Conservation (phyloP, 2,113 vertebrate genomes). For the Ciconia boyciana region DNA sequence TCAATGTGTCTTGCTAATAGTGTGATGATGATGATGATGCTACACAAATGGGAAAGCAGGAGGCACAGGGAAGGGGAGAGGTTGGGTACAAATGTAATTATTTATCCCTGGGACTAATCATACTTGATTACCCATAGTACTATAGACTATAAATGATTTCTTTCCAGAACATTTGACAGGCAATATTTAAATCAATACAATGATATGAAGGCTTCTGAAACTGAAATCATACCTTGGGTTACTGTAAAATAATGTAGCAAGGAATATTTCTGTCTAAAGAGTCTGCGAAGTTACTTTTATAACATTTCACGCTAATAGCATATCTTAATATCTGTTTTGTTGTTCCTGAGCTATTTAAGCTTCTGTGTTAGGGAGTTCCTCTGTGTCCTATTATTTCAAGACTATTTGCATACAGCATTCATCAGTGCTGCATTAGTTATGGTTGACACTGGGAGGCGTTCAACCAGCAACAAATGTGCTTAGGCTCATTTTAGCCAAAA, state of each 20-base stretch:
- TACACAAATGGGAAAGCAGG: background rate
- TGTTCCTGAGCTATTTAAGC: background rate
- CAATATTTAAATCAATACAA: background rate
- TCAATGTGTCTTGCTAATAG: background rate
- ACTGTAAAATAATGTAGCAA: background rate
- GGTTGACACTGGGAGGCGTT: background rate
- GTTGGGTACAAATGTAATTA: background rate
- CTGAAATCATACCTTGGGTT: background rate
- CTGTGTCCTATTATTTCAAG: background rate
- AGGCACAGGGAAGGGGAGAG: background rate
- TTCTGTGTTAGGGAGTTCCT: background rate
- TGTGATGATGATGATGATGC: background rate
- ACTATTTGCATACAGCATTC: background rate
- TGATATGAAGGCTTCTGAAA: background rate
- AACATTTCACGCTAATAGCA: rapidly evolving
- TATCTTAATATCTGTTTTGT: background rate
- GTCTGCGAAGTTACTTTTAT: background rate
- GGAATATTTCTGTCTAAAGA: background rate
- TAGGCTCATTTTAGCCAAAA: background rate
- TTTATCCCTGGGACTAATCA: background rate
- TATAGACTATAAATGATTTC: background rate
- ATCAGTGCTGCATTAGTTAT: background rate
- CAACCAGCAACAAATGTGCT: background rate
- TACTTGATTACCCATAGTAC: background rate
- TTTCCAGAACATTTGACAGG: background rate